Base-by-base conservation (phyloP, 2,797 vertebrate species). In the Sebastes goodei region DNA sequence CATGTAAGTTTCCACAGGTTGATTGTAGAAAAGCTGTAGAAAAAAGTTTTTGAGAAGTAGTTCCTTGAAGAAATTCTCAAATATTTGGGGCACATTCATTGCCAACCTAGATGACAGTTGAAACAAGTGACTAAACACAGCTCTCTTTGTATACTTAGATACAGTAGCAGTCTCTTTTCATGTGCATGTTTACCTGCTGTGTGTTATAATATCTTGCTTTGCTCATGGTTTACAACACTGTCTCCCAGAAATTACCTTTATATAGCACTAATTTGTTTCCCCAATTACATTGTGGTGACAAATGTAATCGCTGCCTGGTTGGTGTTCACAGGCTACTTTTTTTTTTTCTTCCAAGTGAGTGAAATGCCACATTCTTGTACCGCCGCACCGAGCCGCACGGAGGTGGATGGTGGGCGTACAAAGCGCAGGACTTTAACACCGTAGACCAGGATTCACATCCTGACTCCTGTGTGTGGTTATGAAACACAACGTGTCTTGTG, bases 361-460 rank as follows among this genome's bases (percentile, higher is more conserved):
- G 14, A 56, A 33, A 61, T 1, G 5, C 5, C 42, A 46, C 9
- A 6, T 23, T 70, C n/a, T 52, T 7, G 10, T 25, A 12, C 25
- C 0, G 1, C 33, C 0, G 1, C 11, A 42, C 6, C 2, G 17
- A 55, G 20, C 27, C 1, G 1, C 42, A 23, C 9, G 10, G 52
- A 14, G 33, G 49, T 53, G 55, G 15, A 60, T 57, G 46, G 32
- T 62, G 10, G 30, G 25, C 4, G 6, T 53, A 52, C 20, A 56
- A 38, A 23, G 32, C 6, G 2, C 30, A 42, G 2, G 10, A 57
- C 20, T 71, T 71, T 71, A 60, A 71, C 35, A 30, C 27, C 1
- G 27, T 59, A 30, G 27, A 59, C 27, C 15, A 30, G 27, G 15
- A 60, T 60, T 30, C 27, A 30, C 15, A 20, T 17, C 4, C 57